phyloP scores from a whole-genome alignment of 2,888 invertebrate species.

The Leptopilina syphax region DNA sequence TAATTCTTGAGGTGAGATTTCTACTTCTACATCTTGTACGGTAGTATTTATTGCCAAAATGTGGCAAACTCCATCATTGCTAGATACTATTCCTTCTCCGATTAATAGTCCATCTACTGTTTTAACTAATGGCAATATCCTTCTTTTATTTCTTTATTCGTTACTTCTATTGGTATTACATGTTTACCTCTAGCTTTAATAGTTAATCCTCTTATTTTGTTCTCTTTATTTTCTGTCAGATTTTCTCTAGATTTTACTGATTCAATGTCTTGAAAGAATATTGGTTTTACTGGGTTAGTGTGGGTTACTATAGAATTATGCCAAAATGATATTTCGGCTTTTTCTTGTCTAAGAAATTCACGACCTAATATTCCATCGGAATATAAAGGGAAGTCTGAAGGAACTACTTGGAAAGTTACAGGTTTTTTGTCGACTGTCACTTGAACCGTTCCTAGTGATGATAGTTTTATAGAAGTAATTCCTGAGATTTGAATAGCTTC shows the following conservation, averaged over 20 bases:
- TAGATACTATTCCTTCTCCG: background rate
- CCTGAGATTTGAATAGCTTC: background rate
- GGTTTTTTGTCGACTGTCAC: background rate
- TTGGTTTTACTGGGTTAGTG: background rate
- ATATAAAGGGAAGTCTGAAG: background rate
- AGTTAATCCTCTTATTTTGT: background rate
- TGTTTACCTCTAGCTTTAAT: background rate
- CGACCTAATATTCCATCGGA: background rate
- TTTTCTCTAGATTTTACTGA: background rate
- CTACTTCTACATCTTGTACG: background rate
- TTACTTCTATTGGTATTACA: background rate
- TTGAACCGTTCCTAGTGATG: background rate
- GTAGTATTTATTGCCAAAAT: background rate
- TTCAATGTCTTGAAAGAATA: background rate
- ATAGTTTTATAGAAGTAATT: background rate
- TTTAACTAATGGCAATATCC: background rate
- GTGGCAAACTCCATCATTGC: background rate
- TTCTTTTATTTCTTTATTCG: background rate
- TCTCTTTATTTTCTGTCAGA: background rate
- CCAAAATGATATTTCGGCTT: background rate
- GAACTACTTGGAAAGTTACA: background rate
- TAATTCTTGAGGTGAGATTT: background rate
- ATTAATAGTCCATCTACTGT: background rate
- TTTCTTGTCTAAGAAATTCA: background rate
- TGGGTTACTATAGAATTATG: background rate